Evolutionary conservation across 2,888 invertebrate genomes (phyloP).

Genomic region (Entomobrya proxima): DNA sequence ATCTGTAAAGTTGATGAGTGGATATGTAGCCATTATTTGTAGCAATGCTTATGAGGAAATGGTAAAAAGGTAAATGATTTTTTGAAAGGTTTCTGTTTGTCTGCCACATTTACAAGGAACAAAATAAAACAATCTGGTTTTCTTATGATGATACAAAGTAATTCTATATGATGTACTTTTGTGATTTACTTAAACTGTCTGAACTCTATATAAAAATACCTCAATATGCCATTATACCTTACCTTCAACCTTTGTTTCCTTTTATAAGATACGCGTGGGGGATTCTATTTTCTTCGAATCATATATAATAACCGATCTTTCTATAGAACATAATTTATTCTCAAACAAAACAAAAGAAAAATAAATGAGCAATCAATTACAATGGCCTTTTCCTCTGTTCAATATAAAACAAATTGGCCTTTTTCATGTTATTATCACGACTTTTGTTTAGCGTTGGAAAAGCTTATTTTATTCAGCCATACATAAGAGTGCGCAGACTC

Average conservation of each 20-base stretch:
- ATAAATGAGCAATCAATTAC: slow-evolving; percentile 74
- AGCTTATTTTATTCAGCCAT: background rate
- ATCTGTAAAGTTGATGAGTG: slow-evolving; percentile 41
- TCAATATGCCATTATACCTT: too few species aligned
- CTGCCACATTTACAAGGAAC: background rate
- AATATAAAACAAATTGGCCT: slow-evolving; percentile 75
- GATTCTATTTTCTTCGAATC: slow-evolving; percentile 43
- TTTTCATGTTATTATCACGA: slow-evolving; percentile 74
- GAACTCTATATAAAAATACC: background rate
- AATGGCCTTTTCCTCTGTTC: slow-evolving; percentile 66
- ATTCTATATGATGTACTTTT: background rate
- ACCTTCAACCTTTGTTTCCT: slow-evolving; percentile 20
- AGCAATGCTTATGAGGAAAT: slow-evolving; percentile 1
- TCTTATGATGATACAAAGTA: background rate
- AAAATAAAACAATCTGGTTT: background rate
- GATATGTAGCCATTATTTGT: slow-evolving; percentile 21
- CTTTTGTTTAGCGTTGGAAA: slow-evolving; percentile 64
- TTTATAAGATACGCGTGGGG: slow-evolving; percentile 50
- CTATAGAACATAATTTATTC: slow-evolving; percentile 71
- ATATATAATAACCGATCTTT: slow-evolving; percentile 58
- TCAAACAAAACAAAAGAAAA: slow-evolving; percentile 70
- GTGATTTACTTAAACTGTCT: too few species aligned
- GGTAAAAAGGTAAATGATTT: slow-evolving; percentile 48
- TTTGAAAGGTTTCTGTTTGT: slow-evolving; percentile 36
- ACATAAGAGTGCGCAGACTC: too few species aligned